Conservation (phyloP, 2,113 vertebrate genomes). For the Miniopterus natalensis region DNA sequence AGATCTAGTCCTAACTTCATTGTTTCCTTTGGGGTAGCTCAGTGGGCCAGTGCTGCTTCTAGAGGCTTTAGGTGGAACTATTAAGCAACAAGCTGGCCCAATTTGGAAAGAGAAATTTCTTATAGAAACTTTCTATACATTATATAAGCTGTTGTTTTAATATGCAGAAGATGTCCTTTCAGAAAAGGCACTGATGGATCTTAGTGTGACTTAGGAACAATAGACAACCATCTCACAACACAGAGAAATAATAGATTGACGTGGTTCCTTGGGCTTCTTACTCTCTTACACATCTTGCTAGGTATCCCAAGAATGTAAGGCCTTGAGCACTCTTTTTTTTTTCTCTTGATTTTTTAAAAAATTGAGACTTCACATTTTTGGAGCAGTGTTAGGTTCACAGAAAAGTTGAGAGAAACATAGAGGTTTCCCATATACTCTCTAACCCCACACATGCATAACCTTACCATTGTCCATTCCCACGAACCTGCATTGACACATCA, state of each 20-base stretch:
- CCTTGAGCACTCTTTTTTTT: background rate
- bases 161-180: background rate
- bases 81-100: background rate
- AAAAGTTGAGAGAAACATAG: background rate
- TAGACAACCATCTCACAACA: background rate
- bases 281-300: background rate
- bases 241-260: background rate
- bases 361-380: background rate
- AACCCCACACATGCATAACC: background rate
- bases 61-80: background rate
- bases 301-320: background rate
- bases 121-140: background rate
- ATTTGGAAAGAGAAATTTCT: background rate
- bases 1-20: background rate
- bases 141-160: background rate
- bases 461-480: background rate
- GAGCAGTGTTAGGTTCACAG: background rate
- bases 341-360: background rate
- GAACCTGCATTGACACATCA: background rate
- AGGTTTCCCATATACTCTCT: background rate
- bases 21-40: background rate
- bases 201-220: background rate
- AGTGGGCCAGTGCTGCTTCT: background rate
- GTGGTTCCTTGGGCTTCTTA: background rate
- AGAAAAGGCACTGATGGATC: background rate